A percentile compares a stretch with the other conserved stretches of the same genome.
Evolutionary conservation across 1,140 invertebrate genomes (phyloP).

Genomic region (Saccostrea glomerata): DNA sequence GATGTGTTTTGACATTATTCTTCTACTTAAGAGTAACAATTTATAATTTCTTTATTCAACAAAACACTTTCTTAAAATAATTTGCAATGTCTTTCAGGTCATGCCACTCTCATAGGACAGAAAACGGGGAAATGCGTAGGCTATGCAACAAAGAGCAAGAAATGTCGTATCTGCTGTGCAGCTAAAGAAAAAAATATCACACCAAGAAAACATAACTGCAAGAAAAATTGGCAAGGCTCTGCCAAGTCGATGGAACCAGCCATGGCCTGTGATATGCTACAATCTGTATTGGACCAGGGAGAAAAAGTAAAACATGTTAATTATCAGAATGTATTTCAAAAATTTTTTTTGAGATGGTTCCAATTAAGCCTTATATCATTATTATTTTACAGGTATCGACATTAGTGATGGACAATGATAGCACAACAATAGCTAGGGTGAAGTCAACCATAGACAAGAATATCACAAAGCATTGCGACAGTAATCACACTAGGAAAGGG

Average conservation of each 20-base stretch:
- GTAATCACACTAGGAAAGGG: slow-evolving; percentile 37
- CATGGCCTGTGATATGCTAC: slow-evolving; percentile 43
- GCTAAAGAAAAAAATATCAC: slow-evolving; percentile 29
- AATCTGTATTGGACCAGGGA: too few relatives aligned
- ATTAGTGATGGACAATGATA: slow-evolving; percentile 40
- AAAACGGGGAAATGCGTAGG: slow-evolving; percentile 26
- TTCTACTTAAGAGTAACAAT: not conserved
- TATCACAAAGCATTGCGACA: slow-evolving; percentile 7
- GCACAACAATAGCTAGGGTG: slow-evolving; percentile 22
- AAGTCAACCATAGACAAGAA: slow-evolving; percentile 25
- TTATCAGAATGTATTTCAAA: slow-evolving; percentile 35
- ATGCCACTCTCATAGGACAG: slow-evolving; percentile 33
- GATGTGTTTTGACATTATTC: not conserved
- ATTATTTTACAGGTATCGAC: slow-evolving; percentile 27
- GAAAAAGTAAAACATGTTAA: not conserved
- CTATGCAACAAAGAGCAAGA: slow-evolving; percentile 1
- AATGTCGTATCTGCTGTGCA: slow-evolving; percentile 31
- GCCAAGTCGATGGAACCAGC: slow-evolving; percentile 44
- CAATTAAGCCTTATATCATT: not conserved
- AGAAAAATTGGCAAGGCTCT: slow-evolving; percentile 23
- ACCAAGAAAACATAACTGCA: slow-evolving; percentile 40
- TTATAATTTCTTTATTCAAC: not conserved
- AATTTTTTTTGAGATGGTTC: not conserved
- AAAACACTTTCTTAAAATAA: too few relatives aligned
- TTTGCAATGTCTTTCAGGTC: not conserved